Conservation (phyloP, 2,888 invertebrate species). For the Trichogramma evanescens region DNA sequence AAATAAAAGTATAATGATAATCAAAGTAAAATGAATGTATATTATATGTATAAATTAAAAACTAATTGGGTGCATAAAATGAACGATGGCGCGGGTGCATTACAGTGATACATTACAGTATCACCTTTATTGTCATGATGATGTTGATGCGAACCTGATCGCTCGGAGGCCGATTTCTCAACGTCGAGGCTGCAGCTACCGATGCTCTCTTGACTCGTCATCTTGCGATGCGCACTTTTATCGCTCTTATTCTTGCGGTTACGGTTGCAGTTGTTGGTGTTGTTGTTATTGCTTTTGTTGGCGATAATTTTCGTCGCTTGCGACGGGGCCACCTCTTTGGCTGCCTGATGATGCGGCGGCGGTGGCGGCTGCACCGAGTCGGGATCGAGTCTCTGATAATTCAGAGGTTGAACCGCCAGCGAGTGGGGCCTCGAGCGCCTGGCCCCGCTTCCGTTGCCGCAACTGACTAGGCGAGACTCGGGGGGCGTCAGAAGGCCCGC, state of each 20-base stretch:
- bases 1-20: too few relatives aligned
- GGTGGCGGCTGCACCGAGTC: slow-evolving; percentile 24
- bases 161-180: slow-evolving; percentile 55
- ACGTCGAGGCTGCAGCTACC: slow-evolving; percentile 82
- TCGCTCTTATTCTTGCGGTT: background rate
- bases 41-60: background rate
- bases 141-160: slow-evolving; percentile 42
- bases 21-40: too few relatives aligned
- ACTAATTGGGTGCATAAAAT: background rate
- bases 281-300: background rate
- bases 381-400: slow-evolving; percentile 42
- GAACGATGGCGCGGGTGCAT: background rate
- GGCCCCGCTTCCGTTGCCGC: background rate
- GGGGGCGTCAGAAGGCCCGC: slow-evolving; percentile 30
- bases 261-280: background rate
- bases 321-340: background rate
- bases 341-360: slow-evolving; percentile 20
- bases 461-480: too few relatives aligned
- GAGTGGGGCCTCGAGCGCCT: slow-evolving; percentile 40
- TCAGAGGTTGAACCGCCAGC: slow-evolving; percentile 42
- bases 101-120: background rate
- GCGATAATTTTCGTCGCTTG: background rate
- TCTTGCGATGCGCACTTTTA: slow-evolving; percentile 21
- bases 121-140: slow-evolving; percentile 2
- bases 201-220: slow-evolving; percentile 63